Evolutionary conservation across 2,797 vertebrate genomes (phyloP), one percentile per base, ranked within the genome.

Genomic region (Melanotaenia maccullochi): DNA sequence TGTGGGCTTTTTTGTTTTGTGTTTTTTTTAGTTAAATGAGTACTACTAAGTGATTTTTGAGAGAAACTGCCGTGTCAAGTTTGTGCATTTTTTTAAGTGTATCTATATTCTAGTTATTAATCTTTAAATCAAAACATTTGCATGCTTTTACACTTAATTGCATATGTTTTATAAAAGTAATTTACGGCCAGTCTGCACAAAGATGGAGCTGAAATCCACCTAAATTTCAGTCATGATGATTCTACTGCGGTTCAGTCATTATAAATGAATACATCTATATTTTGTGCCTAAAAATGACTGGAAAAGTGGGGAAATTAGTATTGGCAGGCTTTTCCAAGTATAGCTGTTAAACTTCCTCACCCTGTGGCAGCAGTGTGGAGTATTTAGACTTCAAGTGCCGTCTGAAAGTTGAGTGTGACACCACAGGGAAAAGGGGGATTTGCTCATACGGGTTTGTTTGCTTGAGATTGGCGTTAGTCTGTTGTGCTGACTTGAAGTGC

Each of bases 401-500:
- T 52, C 69, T 58, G 7, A 56, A 76, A 79, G 59, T 51, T 30
- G 25, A 75, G 33, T 56, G 14, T 69, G 71, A 68, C 78, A n/a
- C 51, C 56, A 72, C 62, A 61, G 73, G 54, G 70, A 72, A 32
- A 66, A 20, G 3, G 30, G 58, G 35, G 28, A 20, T 18, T 28
- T 22, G n/a, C 25, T 47, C 1, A 1, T n/a, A 32, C 65, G 30
- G 28, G 76, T 64, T 42, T 14, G 67, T 70, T 9, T 51, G 60
- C 36, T 56, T 44, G 5, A 61, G 57, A 59, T 54, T 42, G 16
- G 58, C 55, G 32, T 67, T 70, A 56, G 60, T 58, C 49, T 65
- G 65, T 62, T 64, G 40, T 71, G 65, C 54, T 49, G 70, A 75
- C 68, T 64, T 72, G 71, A 60, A 84, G 68, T 58, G 75, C 67